A percentile compares a stretch with the other conserved stretches of the same genome.
Conservation (phyloP, 1,140 invertebrate genomes). For the Solenopsis invicta region DNA sequence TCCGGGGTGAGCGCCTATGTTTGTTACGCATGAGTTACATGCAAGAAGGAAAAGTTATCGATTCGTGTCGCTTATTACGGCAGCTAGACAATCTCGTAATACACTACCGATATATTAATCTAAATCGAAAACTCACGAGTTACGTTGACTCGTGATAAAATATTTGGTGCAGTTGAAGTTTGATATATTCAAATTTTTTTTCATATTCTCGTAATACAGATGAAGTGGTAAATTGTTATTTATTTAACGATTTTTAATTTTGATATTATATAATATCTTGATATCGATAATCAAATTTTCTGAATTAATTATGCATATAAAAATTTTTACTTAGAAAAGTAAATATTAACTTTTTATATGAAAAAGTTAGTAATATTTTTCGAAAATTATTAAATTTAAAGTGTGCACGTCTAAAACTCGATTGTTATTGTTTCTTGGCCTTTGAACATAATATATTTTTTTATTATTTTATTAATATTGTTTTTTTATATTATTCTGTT, state of each 20-base stretch:
- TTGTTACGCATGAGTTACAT: not conserved
- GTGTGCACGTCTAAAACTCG: not conserved
- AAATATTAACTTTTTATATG: not conserved
- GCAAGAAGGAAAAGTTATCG: constrained; percentile 6
- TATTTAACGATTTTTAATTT: not conserved
- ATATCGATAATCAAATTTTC: not conserved
- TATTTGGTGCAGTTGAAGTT: not conserved
- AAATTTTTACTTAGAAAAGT: not conserved
- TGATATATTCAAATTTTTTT: not conserved
- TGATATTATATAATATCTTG: not conserved
- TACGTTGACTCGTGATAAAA: not conserved
- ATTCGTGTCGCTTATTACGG: not conserved
- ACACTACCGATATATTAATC: not conserved
- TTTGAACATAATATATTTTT: not conserved
- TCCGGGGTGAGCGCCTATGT: not conserved
- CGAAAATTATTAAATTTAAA: not conserved
- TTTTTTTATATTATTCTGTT: not conserved
- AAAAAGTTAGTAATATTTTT: not conserved
- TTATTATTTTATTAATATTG: not conserved
- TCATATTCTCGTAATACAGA: not conserved
- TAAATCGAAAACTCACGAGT: not conserved
- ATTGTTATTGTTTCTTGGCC: not conserved
- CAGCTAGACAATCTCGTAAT: not conserved
- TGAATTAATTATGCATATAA: not conserved
- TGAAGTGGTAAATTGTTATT: not conserved